Conservation (phyloP, 2,797 vertebrate species). For the Chromis chromis region DNA sequence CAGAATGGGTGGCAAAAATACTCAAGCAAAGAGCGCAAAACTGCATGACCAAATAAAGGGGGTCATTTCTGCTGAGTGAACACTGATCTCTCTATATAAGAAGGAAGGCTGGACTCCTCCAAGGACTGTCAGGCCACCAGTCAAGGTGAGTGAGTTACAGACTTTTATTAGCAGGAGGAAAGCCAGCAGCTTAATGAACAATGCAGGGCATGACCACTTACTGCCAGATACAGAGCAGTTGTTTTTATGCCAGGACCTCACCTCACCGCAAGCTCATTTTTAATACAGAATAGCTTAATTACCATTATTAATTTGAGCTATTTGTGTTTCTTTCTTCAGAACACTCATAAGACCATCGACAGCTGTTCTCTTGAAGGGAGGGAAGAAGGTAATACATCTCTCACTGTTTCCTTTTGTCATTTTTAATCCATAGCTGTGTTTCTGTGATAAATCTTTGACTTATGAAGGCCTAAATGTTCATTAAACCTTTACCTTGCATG, state of each 20-base stretch:
- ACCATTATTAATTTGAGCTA: slow-evolving; percentile 17
- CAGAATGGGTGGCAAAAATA: slow-evolving; percentile 58
- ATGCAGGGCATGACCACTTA: slow-evolving; percentile 67
- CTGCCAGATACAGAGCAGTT: slow-evolving; percentile 45
- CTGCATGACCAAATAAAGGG: slow-evolving; percentile 83
- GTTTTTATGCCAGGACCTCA: slow-evolving; percentile 39
- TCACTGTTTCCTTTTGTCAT: neutral
- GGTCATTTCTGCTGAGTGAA: slow-evolving; percentile 56
- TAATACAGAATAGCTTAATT: slow-evolving; percentile 13
- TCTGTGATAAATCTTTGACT: neutral
- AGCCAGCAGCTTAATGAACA: slow-evolving; percentile 75
- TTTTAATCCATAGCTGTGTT: slow-evolving; percentile 5
- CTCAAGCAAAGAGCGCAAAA: slow-evolving; percentile 54
- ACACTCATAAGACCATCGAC: slow-evolving; percentile 43
- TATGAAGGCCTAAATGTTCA: neutral
- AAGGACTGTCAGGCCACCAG: slow-evolving; percentile 78
- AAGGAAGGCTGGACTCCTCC: slow-evolving; percentile 58
- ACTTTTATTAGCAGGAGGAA: slow-evolving; percentile 75
- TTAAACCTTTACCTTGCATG: neutral
- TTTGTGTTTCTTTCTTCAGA: slow-evolving; percentile 49
- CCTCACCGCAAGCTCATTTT: slow-evolving; percentile 20
- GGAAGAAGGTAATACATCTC: slow-evolving; percentile 61
- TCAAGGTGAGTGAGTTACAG: slow-evolving; percentile 81
- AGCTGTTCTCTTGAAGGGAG: slow-evolving; percentile 47
- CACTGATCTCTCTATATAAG: slow-evolving; percentile 81